Percentiles rank a stretch among this genome's conserved stretches.
These are phyloP conservation scores for Acipenser transmontanus DNA, from an alignment of 2,797 vertebrate genomes.

Conservation along the genomic window DNA sequence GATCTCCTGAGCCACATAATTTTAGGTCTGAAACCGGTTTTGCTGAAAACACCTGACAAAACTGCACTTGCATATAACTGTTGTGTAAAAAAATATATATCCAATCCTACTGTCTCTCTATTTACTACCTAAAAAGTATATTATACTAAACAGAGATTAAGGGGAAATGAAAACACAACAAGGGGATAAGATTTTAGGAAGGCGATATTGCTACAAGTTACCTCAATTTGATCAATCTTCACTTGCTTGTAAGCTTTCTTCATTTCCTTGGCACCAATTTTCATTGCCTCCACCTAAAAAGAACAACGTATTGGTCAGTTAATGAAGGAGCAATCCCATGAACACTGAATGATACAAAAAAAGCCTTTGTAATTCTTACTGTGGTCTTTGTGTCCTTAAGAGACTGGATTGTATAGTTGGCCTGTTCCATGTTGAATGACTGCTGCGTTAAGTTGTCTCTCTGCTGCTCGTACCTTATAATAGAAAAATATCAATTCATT, in stretches of 20 bases:
- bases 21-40: too few species aligned
- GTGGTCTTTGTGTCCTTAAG: conserved; percentile 97
- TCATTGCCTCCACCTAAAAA: conserved; percentile 93
- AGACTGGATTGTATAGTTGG: conserved; percentile 90
- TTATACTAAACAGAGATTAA: too few species aligned
- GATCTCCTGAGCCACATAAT: too few species aligned
- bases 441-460: conserved; percentile 89
- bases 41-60: too few species aligned
- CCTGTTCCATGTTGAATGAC: conserved; percentile 97
- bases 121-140: too few species aligned
- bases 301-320: conserved; percentile 13
- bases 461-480: conserved; percentile 86
- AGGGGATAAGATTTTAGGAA: too few species aligned
- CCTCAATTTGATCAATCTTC: conserved; percentile 95
- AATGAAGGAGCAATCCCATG: not conserved
- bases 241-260: conserved; percentile 95
- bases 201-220: conserved; percentile 33
- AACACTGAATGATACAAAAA: too few species aligned
- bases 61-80: too few species aligned
- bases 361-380: conserved; percentile 50
- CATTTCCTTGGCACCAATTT: conserved; percentile 94
- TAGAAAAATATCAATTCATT: conserved; percentile 6
- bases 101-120: too few species aligned
- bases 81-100: too few species aligned
- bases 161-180: too few species aligned